Conservation (phyloP, 1,140 invertebrate species). For the Brachionus rotundiformis region DNA sequence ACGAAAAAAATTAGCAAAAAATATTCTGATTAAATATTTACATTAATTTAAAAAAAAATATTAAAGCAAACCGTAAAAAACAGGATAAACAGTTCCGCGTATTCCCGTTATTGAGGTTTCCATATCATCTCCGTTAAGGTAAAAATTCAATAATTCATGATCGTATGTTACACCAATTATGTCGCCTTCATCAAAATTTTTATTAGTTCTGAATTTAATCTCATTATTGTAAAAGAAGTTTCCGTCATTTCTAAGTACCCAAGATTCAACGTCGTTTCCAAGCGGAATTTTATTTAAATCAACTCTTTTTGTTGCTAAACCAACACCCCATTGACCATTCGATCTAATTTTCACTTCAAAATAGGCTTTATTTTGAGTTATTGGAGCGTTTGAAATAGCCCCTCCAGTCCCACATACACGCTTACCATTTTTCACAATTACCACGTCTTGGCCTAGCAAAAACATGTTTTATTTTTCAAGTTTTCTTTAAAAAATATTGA, state of each 20-base stretch:
- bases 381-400: slow-evolving; percentile 76
- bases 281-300: slow-evolving; percentile 81
- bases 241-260: slow-evolving; percentile 87
- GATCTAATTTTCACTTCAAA: slow-evolving; percentile 98
- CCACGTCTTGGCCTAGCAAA: slow-evolving; percentile 82
- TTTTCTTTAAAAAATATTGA: too few species aligned
- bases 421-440: slow-evolving; percentile 92
- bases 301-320: slow-evolving; percentile 81
- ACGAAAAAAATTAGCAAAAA: too few species aligned
- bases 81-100: slow-evolving; percentile 85
- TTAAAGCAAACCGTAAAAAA: slow-evolving; percentile 94
- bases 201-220: slow-evolving; percentile 72
- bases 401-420: slow-evolving; percentile 92
- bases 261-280: slow-evolving; percentile 83
- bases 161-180: slow-evolving; percentile 91
- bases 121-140: slow-evolving; percentile 85
- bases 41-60: too few species aligned
- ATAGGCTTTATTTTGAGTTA: slow-evolving; percentile 95
- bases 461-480: too few species aligned
- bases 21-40: too few species aligned
- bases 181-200: slow-evolving; percentile 80
- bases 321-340: slow-evolving; percentile 86
- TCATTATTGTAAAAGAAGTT: slow-evolving; percentile 79
- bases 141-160: slow-evolving; percentile 94
- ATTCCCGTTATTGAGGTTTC: slow-evolving; percentile 72